phyloP scores from a whole-genome alignment of 2,113 vertebrate genomes.

The Gavialis gangeticus region DNA sequence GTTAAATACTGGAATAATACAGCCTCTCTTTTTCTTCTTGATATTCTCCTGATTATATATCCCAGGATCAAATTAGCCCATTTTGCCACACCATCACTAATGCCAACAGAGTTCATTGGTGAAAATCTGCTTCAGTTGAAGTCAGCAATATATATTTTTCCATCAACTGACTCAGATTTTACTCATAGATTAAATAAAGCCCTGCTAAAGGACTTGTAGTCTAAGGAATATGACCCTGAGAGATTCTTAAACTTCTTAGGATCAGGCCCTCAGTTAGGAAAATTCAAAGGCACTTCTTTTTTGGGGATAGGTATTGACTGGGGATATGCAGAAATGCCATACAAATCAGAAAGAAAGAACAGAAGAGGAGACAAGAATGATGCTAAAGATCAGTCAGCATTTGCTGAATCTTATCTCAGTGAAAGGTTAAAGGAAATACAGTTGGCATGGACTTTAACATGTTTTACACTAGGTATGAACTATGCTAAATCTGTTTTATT shows the following conservation, averaged over 20 bases:
- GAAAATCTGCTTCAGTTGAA: neutral
- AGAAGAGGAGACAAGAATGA: neutral
- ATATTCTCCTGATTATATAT: too few species aligned
- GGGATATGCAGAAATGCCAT: neutral
- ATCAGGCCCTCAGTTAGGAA: neutral
- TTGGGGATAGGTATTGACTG: too few species aligned
- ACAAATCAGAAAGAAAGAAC: neutral
- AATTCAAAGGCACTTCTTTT: neutral
- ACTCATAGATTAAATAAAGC: neutral
- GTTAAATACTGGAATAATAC: too few species aligned
- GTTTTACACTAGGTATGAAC: neutral
- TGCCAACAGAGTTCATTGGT: too few species aligned
- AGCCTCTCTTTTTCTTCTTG: too few species aligned
- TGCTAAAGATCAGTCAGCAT: neutral
- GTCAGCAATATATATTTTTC: neutral
- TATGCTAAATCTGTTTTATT: neutral
- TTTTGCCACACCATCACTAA: too few species aligned
- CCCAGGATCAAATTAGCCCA: too few species aligned
- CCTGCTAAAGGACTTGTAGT: neutral
- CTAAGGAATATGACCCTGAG: neutral
- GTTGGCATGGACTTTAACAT: neutral
- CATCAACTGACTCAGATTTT: neutral
- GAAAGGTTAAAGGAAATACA: neutral
- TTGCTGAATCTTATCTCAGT: neutral
- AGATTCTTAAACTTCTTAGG: neutral